Evolutionary conservation across 2,797 vertebrate genomes (phyloP), one percentile per base, ranked within the genome.

Genomic region (Coendou prehensilis): DNA sequence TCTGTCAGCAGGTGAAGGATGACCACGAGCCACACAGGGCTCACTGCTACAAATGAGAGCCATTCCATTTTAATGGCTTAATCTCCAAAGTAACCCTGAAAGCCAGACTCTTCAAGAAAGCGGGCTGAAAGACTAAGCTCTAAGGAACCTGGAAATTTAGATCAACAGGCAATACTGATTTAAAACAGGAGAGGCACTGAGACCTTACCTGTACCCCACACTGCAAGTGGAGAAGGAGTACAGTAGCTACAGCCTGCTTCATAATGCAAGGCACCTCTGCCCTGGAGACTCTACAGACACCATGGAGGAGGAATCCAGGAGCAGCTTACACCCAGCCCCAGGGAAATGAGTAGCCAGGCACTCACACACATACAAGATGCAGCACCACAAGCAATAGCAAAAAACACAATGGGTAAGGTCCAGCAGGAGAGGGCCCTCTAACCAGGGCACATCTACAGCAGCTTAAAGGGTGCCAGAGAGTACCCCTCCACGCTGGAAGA

Each of bases 81-180:
- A 67, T 41, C 69, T 89, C 82, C 64, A 88, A 93, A 92, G 81
- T 86, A 96, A 79, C 91, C 61, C n/a, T 92, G 81, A 96, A 93
- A 89, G 50, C 23, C 59, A 96, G 84, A 87, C 81, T 73, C 73
- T 91, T 84, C 61, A 81, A 54, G 59, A 89, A 93, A 89, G 17
- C 5, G 22, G 45, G 50, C 6, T 52, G 54, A 95, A 93, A 85
- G 14, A 92, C 37, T 57, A 95, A 91, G 59, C 26, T 96, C 17
- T 79, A 50, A 73, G 56, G 89, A 67, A 87, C 45, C 59, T 67
- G 81, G n/a, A 75, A 85, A 37, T 91, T 96, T 78, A 92, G 33
- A 78, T 75, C 61, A 89, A 82, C n/a, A 96, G 47, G 37, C 13
- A 63, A 93, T 7, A 67, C 56, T 56, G 28, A 45, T 96, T 89